Percentiles rank a stretch among this genome's conserved stretches.
phyloP scores from a whole-genome alignment of 2,113 vertebrate genomes.

The Anhinga anhinga region DNA sequence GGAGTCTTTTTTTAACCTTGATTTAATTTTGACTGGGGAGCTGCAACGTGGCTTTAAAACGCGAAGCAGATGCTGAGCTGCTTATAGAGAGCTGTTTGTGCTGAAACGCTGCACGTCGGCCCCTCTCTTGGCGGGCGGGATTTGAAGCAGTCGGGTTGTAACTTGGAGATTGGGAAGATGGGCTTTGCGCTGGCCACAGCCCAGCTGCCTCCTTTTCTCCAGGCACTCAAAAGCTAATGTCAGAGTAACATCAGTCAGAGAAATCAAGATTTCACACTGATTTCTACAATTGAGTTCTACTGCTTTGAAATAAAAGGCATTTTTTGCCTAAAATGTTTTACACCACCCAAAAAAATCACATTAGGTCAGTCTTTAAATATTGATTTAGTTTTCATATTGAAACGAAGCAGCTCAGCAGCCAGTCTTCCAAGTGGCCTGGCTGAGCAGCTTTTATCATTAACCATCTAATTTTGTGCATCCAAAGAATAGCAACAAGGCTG shows the following conservation, averaged over 20 bases:
- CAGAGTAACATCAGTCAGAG: not conserved
- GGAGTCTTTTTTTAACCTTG: not conserved
- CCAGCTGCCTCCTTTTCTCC: not conserved
- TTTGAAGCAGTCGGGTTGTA: not conserved
- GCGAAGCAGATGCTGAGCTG: not conserved
- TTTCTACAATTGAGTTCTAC: not conserved
- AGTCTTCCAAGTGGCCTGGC: not conserved
- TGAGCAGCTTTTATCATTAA: not conserved
- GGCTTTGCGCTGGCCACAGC: not conserved
- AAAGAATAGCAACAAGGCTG: not conserved
- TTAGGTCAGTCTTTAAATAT: not conserved
- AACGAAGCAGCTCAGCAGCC: not conserved
- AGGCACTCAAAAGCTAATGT: not conserved
- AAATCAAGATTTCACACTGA: not conserved
- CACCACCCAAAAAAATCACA: not conserved
- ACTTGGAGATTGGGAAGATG: not conserved
- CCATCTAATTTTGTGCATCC: accelerated
- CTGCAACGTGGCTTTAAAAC: not conserved
- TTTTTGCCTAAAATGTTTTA: not conserved
- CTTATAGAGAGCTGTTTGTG: not conserved
- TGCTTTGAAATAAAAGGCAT: not conserved
- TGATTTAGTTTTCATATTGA: not conserved
- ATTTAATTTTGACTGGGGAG: not conserved
- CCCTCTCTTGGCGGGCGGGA: not conserved
- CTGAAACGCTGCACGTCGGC: accelerated